Percentiles rank a stretch among this genome's conserved stretches.
These are phyloP conservation scores for Lithophane leautieri DNA, from an alignment of 2,888 invertebrate genomes.

Conservation along the genomic window DNA sequence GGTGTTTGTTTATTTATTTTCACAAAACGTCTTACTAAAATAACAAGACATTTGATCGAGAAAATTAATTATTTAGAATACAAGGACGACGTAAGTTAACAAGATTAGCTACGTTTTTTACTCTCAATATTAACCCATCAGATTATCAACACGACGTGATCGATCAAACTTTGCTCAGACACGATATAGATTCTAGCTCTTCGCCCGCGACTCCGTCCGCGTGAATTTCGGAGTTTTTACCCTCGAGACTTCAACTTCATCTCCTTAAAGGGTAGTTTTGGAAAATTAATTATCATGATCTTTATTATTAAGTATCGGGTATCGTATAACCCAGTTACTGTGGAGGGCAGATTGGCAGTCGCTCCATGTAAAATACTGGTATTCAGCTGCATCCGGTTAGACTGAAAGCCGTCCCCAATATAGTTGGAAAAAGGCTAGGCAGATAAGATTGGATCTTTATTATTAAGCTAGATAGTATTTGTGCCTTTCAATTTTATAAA, in stretches of 20 bases:
- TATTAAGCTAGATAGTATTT: not conserved
- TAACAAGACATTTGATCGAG: conserved; percentile 22
- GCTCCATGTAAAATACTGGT: no score
- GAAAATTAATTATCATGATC: no score
- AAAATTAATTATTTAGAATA: conserved; percentile 27
- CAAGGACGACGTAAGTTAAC: conserved; percentile 35
- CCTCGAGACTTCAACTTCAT: no score
- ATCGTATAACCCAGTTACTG: no score
- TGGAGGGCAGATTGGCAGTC: no score
- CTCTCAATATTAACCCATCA: conserved; percentile 33
- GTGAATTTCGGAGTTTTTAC: not conserved
- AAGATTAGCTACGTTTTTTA: conserved; percentile 46
- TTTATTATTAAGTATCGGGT: not conserved
- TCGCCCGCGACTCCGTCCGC: not conserved
- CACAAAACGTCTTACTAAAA: conserved; percentile 20
- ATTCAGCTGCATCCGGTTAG: no score
- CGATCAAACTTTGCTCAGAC: conserved; percentile 58
- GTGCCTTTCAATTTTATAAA: not conserved
- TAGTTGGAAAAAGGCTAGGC: no score
- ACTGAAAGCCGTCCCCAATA: no score
- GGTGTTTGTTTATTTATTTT: conserved; percentile 7
- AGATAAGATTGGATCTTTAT: no score
- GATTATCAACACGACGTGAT: conserved; percentile 52
- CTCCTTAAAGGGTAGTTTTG: not conserved
- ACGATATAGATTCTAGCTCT: not conserved